Percentiles rank a stretch among this genome's conserved stretches.
Evolutionary conservation across 1,140 invertebrate genomes (phyloP).

Genomic region (Hycleus cichorii): DNA sequence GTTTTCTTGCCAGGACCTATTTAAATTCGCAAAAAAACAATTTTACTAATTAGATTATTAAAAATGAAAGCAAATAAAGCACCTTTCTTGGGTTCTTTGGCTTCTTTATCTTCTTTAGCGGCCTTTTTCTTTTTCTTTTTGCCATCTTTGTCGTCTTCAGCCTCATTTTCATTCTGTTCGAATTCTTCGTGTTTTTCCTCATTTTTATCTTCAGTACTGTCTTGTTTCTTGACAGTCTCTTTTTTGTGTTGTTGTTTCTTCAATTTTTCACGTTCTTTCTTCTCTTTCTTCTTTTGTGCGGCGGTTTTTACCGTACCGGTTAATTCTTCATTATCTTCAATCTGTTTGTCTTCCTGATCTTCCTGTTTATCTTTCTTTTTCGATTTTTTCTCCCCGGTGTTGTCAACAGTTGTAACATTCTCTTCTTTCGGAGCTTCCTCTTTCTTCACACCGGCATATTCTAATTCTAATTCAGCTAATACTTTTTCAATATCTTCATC

Average conservation of each 20-base stretch:
- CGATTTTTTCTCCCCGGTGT: slow-evolving; percentile 21
- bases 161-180: slow-evolving; percentile 36
- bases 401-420: slow-evolving; percentile 31
- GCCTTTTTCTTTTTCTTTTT: slow-evolving; percentile 43
- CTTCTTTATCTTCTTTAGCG: slow-evolving; percentile 38
- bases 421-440: slow-evolving; percentile 14
- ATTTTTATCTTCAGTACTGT: slow-evolving; percentile 11
- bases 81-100: slow-evolving; percentile 43
- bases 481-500: slow-evolving; percentile 81
- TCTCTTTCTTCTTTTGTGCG: slow-evolving; percentile 80
- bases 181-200: slow-evolving; percentile 25
- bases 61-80: not conserved
- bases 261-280: slow-evolving; percentile 74
- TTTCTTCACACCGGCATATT: slow-evolving; percentile 55
- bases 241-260: slow-evolving; percentile 60
- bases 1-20: slow-evolving; percentile 71
- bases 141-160: slow-evolving; percentile 38
- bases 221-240: slow-evolving; percentile 37
- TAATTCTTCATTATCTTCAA: slow-evolving; percentile 46
- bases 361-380: slow-evolving; percentile 13
- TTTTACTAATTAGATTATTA: no score
- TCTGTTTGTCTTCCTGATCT: slow-evolving; percentile 39
- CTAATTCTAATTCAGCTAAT: slow-evolving; percentile 69
- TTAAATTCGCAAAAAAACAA: no score
- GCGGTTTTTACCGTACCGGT: slow-evolving; percentile 67